phyloP scores from a whole-genome alignment of 2,888 invertebrate genomes.

The Drosophila prostipennis region DNA sequence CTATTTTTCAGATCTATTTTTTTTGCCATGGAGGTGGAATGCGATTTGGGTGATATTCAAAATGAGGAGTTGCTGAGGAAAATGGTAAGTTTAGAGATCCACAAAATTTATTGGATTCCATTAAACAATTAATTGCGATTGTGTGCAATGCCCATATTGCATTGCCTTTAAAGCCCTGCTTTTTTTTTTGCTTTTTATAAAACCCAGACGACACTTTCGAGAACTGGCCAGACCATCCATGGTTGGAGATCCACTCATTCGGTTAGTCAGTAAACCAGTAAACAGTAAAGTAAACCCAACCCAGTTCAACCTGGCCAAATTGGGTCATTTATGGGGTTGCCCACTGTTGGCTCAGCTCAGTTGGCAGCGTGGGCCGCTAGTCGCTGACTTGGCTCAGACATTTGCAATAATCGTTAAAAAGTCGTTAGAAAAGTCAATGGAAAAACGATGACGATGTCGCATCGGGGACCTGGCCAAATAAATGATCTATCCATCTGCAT shows the following conservation, averaged over 20 bases:
- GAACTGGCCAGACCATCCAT: slow-evolving; percentile 43
- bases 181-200: not conserved
- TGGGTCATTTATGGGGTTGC: slow-evolving; percentile 76
- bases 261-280: slow-evolving; percentile 8
- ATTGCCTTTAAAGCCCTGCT: slow-evolving; percentile 61
- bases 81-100: slow-evolving; percentile 87
- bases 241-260: slow-evolving; percentile 15
- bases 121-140: not conserved
- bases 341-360: slow-evolving; percentile 17
- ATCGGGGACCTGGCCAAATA: slow-evolving; percentile 54
- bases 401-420: slow-evolving; percentile 76
- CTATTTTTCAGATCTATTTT: not conserved
- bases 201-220: slow-evolving; percentile 34
- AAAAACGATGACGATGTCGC: slow-evolving; percentile 64
- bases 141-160: slow-evolving; percentile 29
- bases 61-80: slow-evolving; percentile 91
- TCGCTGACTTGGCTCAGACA: slow-evolving; percentile 59
- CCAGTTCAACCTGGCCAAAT: slow-evolving; percentile 68
- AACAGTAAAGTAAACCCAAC: slow-evolving; percentile 15
- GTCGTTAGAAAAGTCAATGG: slow-evolving; percentile 67
- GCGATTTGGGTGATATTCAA: slow-evolving; percentile 89
- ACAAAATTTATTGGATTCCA: not conserved
- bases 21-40: slow-evolving; percentile 84
- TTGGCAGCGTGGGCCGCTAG: slow-evolving; percentile 57
- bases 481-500: slow-evolving; percentile 30